Evolutionary conservation across 1,140 invertebrate species (phyloP).

Genomic region (Plodia interpunctella): DNA sequence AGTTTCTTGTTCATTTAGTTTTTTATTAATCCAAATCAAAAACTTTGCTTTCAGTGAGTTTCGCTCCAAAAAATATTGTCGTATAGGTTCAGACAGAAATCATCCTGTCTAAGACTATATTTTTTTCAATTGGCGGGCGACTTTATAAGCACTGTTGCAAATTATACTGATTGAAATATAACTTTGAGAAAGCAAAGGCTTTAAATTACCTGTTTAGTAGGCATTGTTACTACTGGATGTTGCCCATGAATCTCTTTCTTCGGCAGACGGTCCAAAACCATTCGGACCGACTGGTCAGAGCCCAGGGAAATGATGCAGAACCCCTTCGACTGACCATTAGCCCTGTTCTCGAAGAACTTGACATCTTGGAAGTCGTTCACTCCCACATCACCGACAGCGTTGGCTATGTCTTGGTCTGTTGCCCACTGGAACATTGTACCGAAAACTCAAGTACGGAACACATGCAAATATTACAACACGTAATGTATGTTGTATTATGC

Average conservation of each 20-base stretch:
- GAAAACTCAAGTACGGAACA: constrained; percentile 52
- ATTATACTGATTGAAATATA: background rate
- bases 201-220: constrained; percentile 91
- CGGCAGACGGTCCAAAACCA: constrained; percentile 93
- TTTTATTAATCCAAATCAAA: no score
- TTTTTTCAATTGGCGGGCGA: no score
- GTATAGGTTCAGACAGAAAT: no score
- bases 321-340: constrained; percentile 99
- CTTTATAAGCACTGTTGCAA: background rate
- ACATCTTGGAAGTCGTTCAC: constrained; percentile 97
- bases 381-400: constrained; percentile 91
- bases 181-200: background rate
- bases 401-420: constrained; percentile 96
- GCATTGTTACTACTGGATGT: constrained; percentile 94
- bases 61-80: no score
- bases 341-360: constrained; percentile 99
- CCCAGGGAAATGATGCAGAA: constrained; percentile 95
- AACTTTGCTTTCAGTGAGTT: no score
- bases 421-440: constrained; percentile 89
- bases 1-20: no score
- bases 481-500: constrained; percentile 23
- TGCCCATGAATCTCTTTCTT: constrained; percentile 98
- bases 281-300: constrained; percentile 93
- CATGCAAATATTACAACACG: constrained; percentile 24
- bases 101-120: no score